Conservation (phyloP, 2,113 vertebrate genomes). For the Coptodon bakossiorum region DNA sequence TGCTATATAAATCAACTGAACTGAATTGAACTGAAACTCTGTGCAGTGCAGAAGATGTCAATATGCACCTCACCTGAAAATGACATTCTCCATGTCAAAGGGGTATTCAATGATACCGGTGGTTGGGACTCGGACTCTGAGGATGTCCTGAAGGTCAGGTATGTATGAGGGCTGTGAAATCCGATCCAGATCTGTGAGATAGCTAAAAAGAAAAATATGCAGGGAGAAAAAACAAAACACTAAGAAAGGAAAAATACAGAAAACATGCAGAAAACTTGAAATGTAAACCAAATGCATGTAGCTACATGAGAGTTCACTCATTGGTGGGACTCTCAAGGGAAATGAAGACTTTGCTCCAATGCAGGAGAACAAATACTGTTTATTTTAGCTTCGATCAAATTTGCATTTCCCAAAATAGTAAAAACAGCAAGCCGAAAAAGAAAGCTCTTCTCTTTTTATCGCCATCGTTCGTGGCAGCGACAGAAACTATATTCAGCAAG, state of each 20-base stretch:
- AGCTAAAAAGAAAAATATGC: constrained; percentile 17
- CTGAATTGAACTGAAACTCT: accelerated
- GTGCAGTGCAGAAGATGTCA: accelerated
- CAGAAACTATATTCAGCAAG: background rate
- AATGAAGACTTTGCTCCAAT: background rate
- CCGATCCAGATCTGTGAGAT: constrained; percentile 67
- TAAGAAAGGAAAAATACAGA: background rate
- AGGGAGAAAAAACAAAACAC: background rate
- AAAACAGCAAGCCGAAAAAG: background rate
- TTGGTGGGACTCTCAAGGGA: background rate
- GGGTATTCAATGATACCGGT: constrained; percentile 85
- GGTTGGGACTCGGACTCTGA: constrained; percentile 72
- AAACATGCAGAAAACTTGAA: background rate
- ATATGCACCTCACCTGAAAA: constrained; percentile 84
- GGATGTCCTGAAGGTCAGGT: constrained; percentile 55
- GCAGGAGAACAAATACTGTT: background rate
- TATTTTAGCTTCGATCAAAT: background rate
- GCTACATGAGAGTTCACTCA: background rate
- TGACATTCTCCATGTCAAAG: constrained; percentile 94
- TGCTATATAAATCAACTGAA: background rate
- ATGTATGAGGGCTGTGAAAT: constrained; percentile 54
- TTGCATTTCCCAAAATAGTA: background rate
- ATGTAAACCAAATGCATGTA: background rate
- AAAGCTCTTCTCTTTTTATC: background rate
- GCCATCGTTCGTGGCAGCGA: background rate